phyloP scores from a whole-genome alignment of 2,113 vertebrate genomes.

The Malaclemys terrapin region DNA sequence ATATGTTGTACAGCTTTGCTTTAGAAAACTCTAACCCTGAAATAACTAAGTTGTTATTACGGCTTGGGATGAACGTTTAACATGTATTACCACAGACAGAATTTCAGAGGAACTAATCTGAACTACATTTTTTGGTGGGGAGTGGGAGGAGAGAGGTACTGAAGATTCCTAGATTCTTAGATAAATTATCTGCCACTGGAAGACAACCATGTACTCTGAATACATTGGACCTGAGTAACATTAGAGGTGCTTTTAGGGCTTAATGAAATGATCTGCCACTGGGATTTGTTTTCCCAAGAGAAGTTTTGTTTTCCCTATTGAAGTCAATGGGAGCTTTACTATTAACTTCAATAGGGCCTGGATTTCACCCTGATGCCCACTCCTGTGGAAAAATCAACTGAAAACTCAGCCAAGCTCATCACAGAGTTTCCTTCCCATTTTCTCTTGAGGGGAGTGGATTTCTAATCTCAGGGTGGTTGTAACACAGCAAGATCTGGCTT shows the following conservation, averaged over 20 bases:
- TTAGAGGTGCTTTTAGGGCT: background rate
- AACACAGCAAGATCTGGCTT: background rate
- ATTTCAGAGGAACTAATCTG: slow-evolving; percentile 14
- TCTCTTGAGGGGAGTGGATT: slow-evolving; percentile 1
- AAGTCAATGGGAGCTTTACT: rapidly evolving
- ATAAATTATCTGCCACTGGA: background rate
- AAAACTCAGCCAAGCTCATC: slow-evolving; percentile 49
- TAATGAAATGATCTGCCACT: background rate
- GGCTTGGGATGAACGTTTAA: background rate
- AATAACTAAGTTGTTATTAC: background rate
- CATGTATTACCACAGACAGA: background rate
- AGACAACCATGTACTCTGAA: background rate
- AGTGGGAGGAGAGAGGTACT: background rate
- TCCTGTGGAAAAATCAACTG: slow-evolving; percentile 49
- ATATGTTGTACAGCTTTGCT: background rate
- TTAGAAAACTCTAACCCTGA: background rate
- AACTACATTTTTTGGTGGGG: background rate
- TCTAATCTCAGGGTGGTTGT: slow-evolving; percentile 34
- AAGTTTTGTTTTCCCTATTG: slow-evolving; percentile 2
- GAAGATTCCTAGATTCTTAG: slow-evolving; percentile 12
- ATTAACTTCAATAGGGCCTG: background rate
- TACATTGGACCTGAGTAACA: slow-evolving; percentile 24
- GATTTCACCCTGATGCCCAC: slow-evolving; percentile 24
- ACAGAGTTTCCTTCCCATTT: slow-evolving; percentile 39
- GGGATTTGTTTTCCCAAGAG: background rate